Evolutionary conservation across 2,888 invertebrate species (phyloP), one percentile per base, ranked within the genome.

Genomic region (Papilio demoleus): DNA sequence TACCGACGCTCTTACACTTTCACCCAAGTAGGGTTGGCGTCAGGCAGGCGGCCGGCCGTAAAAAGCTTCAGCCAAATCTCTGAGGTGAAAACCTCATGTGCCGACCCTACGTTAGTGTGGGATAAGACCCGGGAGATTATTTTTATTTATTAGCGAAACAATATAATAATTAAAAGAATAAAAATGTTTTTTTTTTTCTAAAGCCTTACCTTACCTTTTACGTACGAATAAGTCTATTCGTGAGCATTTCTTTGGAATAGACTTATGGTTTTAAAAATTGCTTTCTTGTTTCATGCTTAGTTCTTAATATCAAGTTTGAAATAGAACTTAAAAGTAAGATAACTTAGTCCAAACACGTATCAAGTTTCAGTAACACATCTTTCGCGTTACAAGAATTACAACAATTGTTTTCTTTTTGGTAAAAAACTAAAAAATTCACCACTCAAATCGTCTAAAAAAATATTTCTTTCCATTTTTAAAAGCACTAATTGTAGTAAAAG

Each of bases 351-450:
- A 50, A 24, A 19, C 36, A 14, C 36, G 19, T 24, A 2, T 38
- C 12, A 38, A 50, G 12, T 63, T 63, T 50, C 38, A 31, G 50
- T 38, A 50, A 45, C 53, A 56, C 17, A 56, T 56, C 53, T 27
- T 53, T 53, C 3, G 31, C 11, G 47, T 12, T 50, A 24, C 1
- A 31, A 56, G 53, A 56, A 56, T 17, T n/a, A 11, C 17, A 17
- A 31, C 53, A 56, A 31, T 17, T 0, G 2, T 14, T 11, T 31
- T 8, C 42, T 42, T 42, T 42, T 17, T 42, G 4, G 12, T 38
- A 38, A 12, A 42, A 42, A 42, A 42, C 42, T 42, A 17, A n/a
- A 17, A 17, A 17, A 40, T 36, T 11, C 12, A 36, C 40, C 4
- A 12, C n/a, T 14, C 5, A 40, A 40, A 36, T 12, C 9, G 3